Conservation (phyloP, 2,113 vertebrate genomes). For the Columba livia region DNA sequence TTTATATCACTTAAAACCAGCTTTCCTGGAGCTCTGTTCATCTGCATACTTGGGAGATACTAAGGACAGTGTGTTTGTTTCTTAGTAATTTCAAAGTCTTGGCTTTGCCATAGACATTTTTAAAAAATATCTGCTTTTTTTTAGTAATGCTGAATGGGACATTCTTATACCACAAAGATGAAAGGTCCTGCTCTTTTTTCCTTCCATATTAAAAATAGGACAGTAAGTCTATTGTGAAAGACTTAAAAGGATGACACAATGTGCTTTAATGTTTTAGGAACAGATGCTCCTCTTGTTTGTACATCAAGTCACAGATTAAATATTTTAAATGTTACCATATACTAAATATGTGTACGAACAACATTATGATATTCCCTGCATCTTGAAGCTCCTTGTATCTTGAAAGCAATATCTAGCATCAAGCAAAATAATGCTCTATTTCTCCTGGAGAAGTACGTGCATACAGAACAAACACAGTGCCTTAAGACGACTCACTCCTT, state of each 20-base stretch:
- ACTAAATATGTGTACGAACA: neutral
- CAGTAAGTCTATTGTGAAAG: neutral
- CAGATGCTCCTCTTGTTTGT: neutral
- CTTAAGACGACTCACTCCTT: neutral
- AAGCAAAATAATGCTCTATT: neutral
- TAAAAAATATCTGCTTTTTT: neutral
- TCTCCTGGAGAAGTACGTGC: neutral
- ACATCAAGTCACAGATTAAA: neutral
- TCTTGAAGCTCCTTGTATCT: neutral
- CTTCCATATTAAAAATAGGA: neutral
- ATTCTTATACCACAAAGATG: neutral
- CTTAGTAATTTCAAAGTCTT: neutral
- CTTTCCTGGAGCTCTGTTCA: neutral
- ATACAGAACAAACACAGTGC: neutral
- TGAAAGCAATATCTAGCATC: neutral
- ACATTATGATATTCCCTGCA: neutral
- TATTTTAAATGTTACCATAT: neutral
- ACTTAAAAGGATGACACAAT: neutral
- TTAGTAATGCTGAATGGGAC: neutral
- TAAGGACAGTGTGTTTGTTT: neutral
- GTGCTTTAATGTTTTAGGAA: neutral
- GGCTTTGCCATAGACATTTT: neutral
- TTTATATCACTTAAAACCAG: neutral
- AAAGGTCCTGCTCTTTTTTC: neutral
- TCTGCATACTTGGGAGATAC: neutral